A percentile compares a stretch with the other conserved stretches of the same genome.
These are phyloP conservation scores for Zoanthus sansibaricus DNA, from an alignment of 92 coral and sea anemone species.

Conservation along the genomic window DNA sequence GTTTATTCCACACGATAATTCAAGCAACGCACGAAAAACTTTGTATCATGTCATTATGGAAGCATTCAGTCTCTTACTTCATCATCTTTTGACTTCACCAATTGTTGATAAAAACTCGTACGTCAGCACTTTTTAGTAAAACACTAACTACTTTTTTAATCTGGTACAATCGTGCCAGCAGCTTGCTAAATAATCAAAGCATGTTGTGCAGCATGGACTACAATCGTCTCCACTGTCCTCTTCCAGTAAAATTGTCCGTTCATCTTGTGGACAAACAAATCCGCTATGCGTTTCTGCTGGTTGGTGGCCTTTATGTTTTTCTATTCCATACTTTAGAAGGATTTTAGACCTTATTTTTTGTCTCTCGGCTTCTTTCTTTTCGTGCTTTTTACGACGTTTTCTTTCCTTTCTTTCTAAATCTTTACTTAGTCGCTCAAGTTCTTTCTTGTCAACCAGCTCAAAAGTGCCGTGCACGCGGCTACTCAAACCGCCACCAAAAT, in stretches of 20 bases:
- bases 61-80: too few relatives aligned
- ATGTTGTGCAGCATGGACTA: constrained; percentile 44
- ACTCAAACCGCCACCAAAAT: constrained; percentile 60
- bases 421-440: constrained; percentile 71
- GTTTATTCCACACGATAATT: too few relatives aligned
- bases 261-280: constrained; percentile 59
- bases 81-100: too few relatives aligned
- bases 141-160: not conserved
- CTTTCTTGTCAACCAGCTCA: constrained; percentile 63
- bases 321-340: constrained; percentile 81
- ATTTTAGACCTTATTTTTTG: constrained; percentile 63
- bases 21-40: too few relatives aligned
- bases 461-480: constrained; percentile 52
- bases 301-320: constrained; percentile 74
- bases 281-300: constrained; percentile 74
- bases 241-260: constrained; percentile 67
- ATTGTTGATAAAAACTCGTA: too few relatives aligned
- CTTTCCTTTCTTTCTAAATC: constrained; percentile 68
- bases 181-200: constrained; percentile 38
- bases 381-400: constrained; percentile 62
- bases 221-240: constrained; percentile 71
- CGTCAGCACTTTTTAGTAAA: not conserved
- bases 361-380: constrained; percentile 63
- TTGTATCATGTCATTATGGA: too few relatives aligned
- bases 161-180: not conserved